Base-by-base conservation (phyloP, 2,888 invertebrate genomes). In the Schrankia costaestrigalis region DNA sequence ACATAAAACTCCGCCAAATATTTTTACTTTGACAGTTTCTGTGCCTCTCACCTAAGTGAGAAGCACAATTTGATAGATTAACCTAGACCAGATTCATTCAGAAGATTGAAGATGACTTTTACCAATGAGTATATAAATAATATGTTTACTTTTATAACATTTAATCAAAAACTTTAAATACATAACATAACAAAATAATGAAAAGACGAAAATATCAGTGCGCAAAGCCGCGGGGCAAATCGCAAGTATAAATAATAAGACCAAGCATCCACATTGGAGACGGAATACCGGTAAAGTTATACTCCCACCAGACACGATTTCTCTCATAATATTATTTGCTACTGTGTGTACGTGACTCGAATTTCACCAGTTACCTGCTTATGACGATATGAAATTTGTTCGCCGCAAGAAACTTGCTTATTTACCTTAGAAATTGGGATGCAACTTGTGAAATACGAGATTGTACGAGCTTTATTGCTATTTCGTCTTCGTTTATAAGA, bases 321-420 rank as follows among this genome's bases (percentile, higher is more conserved):
- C 71, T 68, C 71, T 76, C 75, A 78, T 78, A 76, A 78, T 77
- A 78, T 78, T 78, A 78, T 78, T 79, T 78, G 78, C 74, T 72
- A 60, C 67, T 69, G 64, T 41, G 52, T 50, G 56, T 59, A 77
- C 78, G 79, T 80, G 77, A 66, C 70, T 67, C 28, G 77, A 78
- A 78, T 78, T 65, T 57, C 57, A 49, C 56, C 49, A 49, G 61
- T 60, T 71, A 72, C 73, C 76, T 70, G 68, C 70, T 73, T 66
- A 71, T 66, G 66, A 59, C 66, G 70, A 72, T 71, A 71, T 73
- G 70, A 73, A 77, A 74, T 75, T 75, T 71, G 72, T 73, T 66
- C 69, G 67, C 68, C 63, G 54, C 66, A 63, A 63, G 63, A 71
- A 70, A 68, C 72, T 67, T 63, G 60, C 68, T 70, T 76, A 76